Conservation (phyloP, 2,888 invertebrate genomes). For the Lycaena phlaeas region DNA sequence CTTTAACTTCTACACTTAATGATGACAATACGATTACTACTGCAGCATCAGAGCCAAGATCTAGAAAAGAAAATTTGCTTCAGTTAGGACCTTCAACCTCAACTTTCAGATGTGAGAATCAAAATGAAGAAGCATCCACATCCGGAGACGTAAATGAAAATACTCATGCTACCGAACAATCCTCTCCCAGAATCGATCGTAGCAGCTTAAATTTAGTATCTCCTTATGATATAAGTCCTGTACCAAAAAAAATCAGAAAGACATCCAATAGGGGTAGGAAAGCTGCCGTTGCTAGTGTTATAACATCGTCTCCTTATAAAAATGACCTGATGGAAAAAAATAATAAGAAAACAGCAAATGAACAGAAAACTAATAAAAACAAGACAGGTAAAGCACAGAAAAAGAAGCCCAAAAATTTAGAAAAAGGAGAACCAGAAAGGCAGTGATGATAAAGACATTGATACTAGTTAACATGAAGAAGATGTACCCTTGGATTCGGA, state of each 20-base stretch:
- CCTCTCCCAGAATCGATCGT: slow-evolving; percentile 13
- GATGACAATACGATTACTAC: too few species aligned
- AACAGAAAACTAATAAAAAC: slow-evolving; percentile 12
- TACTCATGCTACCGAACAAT: slow-evolving; percentile 11
- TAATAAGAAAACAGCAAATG: slow-evolving; percentile 13
- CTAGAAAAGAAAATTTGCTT: too few species aligned
- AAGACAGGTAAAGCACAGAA: slow-evolving; percentile 9
- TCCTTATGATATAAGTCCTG: slow-evolving; percentile 14
- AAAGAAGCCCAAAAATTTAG: slow-evolving; percentile 7
- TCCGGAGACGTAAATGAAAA: slow-evolving; percentile 5
- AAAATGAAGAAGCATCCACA: too few species aligned
- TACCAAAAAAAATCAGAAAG: slow-evolving; percentile 15
- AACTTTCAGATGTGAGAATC: too few species aligned
- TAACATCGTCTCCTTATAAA: slow-evolving; percentile 13
- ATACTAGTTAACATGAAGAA: slow-evolving; percentile 9
- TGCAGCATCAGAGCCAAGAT: too few species aligned
- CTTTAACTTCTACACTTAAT: too few species aligned
- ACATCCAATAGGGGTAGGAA: slow-evolving; percentile 12
- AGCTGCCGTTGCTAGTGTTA: too few species aligned
- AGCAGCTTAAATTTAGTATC: slow-evolving; percentile 15
- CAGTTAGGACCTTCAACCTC: too few species aligned
- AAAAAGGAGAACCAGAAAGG: slow-evolving; percentile 3
- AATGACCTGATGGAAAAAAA: slow-evolving; percentile 11
- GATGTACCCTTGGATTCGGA: slow-evolving; percentile 13
- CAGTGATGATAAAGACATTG: slow-evolving; percentile 8